Percentiles rank a stretch among this genome's conserved stretches.
Evolutionary conservation across 2,888 invertebrate species (phyloP).

Genomic region (Apotomis capreana): DNA sequence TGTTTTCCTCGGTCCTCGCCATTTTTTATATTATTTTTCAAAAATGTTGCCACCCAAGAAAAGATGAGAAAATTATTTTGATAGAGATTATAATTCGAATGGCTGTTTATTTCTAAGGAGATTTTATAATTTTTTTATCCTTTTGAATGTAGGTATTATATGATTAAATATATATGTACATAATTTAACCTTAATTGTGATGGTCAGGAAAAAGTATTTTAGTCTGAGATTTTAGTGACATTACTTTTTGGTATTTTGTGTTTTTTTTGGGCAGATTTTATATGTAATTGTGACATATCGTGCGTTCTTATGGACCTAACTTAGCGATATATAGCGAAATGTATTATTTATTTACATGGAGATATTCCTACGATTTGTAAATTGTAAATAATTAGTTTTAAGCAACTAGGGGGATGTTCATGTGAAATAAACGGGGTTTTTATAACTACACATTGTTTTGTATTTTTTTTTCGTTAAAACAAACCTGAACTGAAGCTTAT

Average conservation of each 20-base stretch:
- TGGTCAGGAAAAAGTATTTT: slow-evolving; percentile 5
- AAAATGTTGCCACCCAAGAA: slow-evolving; percentile 37
- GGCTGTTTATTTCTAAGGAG: slow-evolving; percentile 37
- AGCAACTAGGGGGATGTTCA: slow-evolving; percentile 23
- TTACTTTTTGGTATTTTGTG: slow-evolving; percentile 19
- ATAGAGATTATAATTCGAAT: slow-evolving; percentile 39
- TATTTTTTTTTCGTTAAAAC: not conserved
- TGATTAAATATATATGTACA: slow-evolving; percentile 9
- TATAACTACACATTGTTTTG: slow-evolving; percentile 32
- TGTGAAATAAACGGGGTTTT: slow-evolving; percentile 41
- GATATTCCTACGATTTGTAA: slow-evolving; percentile 24
- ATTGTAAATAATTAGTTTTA: slow-evolving; percentile 37
- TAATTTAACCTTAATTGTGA: slow-evolving; percentile 1
- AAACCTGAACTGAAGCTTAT: too few species aligned
- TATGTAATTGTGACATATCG: slow-evolving; percentile 34
- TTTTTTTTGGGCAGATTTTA: slow-evolving; percentile 4
- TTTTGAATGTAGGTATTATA: slow-evolving; percentile 2
- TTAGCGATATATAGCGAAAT: slow-evolving; percentile 24
- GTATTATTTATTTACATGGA: slow-evolving; percentile 35
- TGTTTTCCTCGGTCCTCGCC: slow-evolving; percentile 28
- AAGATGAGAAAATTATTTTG: slow-evolving; percentile 22
- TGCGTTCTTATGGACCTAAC: slow-evolving; percentile 22
- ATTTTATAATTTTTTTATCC: slow-evolving; percentile 4
- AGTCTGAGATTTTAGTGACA: slow-evolving; percentile 28
- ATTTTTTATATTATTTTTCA: not conserved